Evolutionary conservation across 2,113 vertebrate species (phyloP), one percentile per base, ranked within the genome.

Genomic region (Seriola quinqueradiata): DNA sequence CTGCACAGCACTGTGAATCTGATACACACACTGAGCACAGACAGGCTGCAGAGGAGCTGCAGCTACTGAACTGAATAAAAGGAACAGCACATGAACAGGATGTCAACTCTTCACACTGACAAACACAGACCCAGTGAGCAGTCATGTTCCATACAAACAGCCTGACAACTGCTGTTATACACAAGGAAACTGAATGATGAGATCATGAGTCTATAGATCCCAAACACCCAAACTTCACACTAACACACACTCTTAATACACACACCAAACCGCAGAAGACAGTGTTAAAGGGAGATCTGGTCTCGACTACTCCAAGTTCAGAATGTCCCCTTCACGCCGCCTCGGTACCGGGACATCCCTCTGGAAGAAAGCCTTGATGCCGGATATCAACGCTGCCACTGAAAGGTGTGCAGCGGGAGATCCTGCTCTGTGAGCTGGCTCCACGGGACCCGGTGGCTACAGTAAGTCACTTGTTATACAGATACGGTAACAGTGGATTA

Each of bases 1-100:
- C 93, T 94, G 91, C 93, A 94, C 92, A 88, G 87, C 83, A 67
- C 87, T 87, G 81, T 88, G 88, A 94, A 90, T 92, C 84, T 69
- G 66, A 78, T 52, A 64, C 69, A 69, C 40, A 71, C 75, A 32
- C 79, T 8, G 14, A 57, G 70, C 64, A 66, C 74, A 79, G 63
- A 70, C 40, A 44, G 25, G 70, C 78, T 84, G 70, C 58, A 80
- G 79, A 54, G 60, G 44, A 69, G 54, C 64, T 25, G 52, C 86
- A 82, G 81, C 89, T 84, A 83, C 87, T 83, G 64, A 32, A 65
- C 76, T 44, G 1, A 79, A 72, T 70, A 69, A 68, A 2, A 72
- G 58, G n/a, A 79, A 50, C 34, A 77, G 57, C 42, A 50, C 28
- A 64, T 23, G 28, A 66, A 66, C 36, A 42, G 44, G 34, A 58